These are phyloP conservation scores for Eugnorisma glareosa DNA, from an alignment of 2,888 invertebrate genomes.

Conservation along the genomic window DNA sequence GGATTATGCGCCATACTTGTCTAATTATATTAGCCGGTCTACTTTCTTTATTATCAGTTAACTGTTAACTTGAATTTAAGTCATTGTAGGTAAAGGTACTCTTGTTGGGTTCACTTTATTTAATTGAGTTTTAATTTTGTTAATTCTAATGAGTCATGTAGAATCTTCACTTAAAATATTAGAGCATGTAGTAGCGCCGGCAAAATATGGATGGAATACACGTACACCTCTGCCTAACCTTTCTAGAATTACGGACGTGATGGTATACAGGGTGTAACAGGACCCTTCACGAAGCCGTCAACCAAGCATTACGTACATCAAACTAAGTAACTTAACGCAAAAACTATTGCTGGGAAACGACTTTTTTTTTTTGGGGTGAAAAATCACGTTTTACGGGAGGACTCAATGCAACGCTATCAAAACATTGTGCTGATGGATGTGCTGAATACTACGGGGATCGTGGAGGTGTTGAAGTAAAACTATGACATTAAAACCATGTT, in stretches of 20 bases:
- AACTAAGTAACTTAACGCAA: too few relatives aligned
- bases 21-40: conserved; percentile 59
- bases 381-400: too few relatives aligned
- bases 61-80: conserved; percentile 17
- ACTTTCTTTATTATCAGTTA: conserved; percentile 54
- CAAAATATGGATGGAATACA: neutral
- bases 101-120: conserved; percentile 3
- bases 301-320: too few relatives aligned
- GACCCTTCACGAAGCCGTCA: too few relatives aligned
- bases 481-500: too few relatives aligned
- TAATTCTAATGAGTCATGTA: conserved; percentile 5
- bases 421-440: too few relatives aligned
- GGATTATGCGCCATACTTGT: conserved; percentile 61
- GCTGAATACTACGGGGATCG: too few relatives aligned
- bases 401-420: too few relatives aligned
- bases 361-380: too few relatives aligned
- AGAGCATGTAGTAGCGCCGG: neutral
- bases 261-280: too few relatives aligned
- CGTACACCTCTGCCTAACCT: neutral
- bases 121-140: conserved; percentile 17
- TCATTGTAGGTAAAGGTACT: conserved; percentile 11
- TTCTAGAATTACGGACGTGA: neutral
- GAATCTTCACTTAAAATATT: neutral
- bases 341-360: too few relatives aligned
- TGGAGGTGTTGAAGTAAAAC: too few relatives aligned